Evolutionary conservation across 2,113 vertebrate species (phyloP).

Genomic region (Daboia siamensis): DNA sequence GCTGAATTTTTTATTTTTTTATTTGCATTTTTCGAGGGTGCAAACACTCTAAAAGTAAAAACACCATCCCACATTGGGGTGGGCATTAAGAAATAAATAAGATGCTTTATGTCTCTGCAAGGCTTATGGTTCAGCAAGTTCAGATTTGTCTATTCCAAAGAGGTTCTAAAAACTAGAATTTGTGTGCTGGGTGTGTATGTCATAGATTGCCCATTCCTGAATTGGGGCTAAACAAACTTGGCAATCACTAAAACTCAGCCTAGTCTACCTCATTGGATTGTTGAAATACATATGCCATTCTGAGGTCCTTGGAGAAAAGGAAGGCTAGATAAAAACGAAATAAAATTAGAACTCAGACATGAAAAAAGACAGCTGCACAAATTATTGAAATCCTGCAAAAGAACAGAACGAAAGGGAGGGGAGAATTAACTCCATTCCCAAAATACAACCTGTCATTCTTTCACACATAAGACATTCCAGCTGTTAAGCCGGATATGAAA

Average conservation of each 20-base stretch:
- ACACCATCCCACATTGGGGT: neutral
- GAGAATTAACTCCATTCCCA: neutral
- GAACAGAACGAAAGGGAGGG: neutral
- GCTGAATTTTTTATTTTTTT: neutral
- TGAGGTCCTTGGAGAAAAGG: neutral
- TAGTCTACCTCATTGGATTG: neutral
- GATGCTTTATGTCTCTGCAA: neutral
- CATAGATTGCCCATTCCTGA: neutral
- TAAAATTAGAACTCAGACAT: neutral
- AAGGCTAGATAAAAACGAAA: neutral
- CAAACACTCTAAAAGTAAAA: neutral
- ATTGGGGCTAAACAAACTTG: neutral
- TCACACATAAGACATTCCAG: conserved; percentile 64
- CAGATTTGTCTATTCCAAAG: neutral
- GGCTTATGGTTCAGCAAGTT: neutral
- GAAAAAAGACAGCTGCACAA: neutral
- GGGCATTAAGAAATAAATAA: neutral
- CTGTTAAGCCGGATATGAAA: conserved; percentile 66
- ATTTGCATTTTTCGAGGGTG: neutral
- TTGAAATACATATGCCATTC: neutral
- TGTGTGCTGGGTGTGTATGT: neutral
- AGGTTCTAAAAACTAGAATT: neutral
- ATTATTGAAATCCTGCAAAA: neutral
- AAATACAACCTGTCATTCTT: conserved; percentile 5
- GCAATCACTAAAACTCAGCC: neutral